Conservation (phyloP, 2,797 vertebrate genomes). For the Thunnus albacares region DNA sequence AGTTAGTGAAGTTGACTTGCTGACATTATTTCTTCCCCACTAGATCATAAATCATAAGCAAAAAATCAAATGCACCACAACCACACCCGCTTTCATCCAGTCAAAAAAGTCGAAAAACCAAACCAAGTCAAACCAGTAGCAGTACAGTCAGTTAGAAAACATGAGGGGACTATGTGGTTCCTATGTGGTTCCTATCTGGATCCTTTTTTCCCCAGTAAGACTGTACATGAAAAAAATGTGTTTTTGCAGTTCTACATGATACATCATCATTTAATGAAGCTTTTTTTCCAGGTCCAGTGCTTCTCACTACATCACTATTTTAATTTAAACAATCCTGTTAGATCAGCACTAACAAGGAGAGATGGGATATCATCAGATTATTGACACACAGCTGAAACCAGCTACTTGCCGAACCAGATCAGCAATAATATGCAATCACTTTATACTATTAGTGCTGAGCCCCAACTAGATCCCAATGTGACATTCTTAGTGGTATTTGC, state of each 20-base stretch:
- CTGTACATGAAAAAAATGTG: not conserved
- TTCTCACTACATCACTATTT: not conserved
- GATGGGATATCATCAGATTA: slow-evolving; percentile 19
- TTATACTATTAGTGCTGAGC: slow-evolving; percentile 47
- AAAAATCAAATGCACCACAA: not conserved
- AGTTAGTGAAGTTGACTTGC: not conserved
- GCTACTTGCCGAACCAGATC: slow-evolving; percentile 24
- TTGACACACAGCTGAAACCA: slow-evolving; percentile 21
- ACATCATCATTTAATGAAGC: not conserved
- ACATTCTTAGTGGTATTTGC: slow-evolving; percentile 57
- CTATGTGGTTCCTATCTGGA: not conserved
- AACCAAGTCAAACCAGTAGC: not conserved
- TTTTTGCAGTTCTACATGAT: not conserved
- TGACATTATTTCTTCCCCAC: not conserved
- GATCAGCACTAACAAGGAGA: not conserved
- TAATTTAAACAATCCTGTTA: not conserved
- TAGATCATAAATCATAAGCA: not conserved
- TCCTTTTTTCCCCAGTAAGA: not conserved
- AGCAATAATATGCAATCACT: slow-evolving; percentile 30
- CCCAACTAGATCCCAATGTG: slow-evolving; percentile 31
- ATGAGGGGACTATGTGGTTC: not conserved
- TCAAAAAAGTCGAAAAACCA: not conserved
- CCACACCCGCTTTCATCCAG: not conserved
- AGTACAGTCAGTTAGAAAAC: not conserved
- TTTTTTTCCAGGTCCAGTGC: not conserved